Evolutionary conservation across 1,140 invertebrate genomes (phyloP).

Genomic region (Drosophila burlai): DNA sequence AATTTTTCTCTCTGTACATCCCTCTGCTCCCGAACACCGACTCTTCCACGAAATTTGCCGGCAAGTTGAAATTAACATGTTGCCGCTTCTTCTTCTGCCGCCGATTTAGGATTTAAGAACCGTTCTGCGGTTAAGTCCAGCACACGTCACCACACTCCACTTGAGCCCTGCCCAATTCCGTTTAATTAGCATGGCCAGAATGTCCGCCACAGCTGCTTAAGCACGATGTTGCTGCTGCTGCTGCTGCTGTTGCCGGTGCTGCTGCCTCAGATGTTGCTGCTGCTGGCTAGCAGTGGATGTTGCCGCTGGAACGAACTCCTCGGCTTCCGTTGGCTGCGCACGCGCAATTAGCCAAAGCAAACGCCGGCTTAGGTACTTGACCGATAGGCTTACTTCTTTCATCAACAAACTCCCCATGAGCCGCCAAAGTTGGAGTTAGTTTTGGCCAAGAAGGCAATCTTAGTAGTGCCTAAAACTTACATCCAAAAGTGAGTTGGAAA

Average conservation of each 20-base stretch:
- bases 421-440: not conserved
- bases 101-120: slow-evolving; percentile 77
- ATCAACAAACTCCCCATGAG: not conserved
- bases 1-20: slow-evolving; percentile 42
- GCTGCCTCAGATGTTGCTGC: slow-evolving; percentile 22
- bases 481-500: not conserved
- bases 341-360: slow-evolving; percentile 75
- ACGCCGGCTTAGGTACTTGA: slow-evolving; percentile 73
- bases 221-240: slow-evolving; percentile 36
- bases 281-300: not conserved
- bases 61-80: slow-evolving; percentile 80
- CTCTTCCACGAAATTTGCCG: slow-evolving; percentile 78
- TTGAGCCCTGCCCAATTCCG: slow-evolving; percentile 73
- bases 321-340: slow-evolving; percentile 76
- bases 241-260: not conserved
- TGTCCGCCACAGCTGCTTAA: slow-evolving; percentile 75
- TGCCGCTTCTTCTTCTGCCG: slow-evolving; percentile 39
- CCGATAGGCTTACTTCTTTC: slow-evolving; percentile 43
- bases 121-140: slow-evolving; percentile 66
- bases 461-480: not conserved
- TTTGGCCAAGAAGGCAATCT: not conserved
- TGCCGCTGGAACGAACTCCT: slow-evolving; percentile 13
- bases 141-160: slow-evolving; percentile 67
- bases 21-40: slow-evolving; percentile 63
- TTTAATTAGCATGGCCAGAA: slow-evolving; percentile 76